phyloP scores from a whole-genome alignment of 2,888 invertebrate genomes.

The Acrocyrtus sp. region DNA sequence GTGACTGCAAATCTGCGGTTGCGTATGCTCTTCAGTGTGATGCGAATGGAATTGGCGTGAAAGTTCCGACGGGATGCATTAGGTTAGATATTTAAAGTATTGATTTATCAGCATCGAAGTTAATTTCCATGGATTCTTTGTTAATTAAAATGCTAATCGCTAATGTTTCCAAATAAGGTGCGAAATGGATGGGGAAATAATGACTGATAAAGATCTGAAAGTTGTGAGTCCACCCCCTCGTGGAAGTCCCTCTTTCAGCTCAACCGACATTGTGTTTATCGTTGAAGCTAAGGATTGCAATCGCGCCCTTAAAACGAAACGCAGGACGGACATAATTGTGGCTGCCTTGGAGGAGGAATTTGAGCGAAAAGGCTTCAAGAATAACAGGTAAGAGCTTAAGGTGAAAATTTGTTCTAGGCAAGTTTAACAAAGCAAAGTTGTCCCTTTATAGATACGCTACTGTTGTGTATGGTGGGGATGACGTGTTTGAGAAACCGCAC shows the following conservation, averaged over 20 bases:
- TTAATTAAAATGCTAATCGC: too few relatives aligned
- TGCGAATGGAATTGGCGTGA: slow-evolving; percentile 78
- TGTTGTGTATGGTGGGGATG: slow-evolving; percentile 83
- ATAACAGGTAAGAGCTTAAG: slow-evolving; percentile 78
- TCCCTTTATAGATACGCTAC: slow-evolving; percentile 77
- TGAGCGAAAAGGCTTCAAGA: slow-evolving; percentile 72
- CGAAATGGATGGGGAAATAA: slow-evolving; percentile 75
- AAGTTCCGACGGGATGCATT: slow-evolving; percentile 83
- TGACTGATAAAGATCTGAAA: slow-evolving; percentile 81
- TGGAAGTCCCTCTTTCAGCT: slow-evolving; percentile 71
- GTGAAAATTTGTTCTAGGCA: neutral
- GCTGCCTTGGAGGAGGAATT: slow-evolving; percentile 78
- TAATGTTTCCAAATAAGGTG: too few relatives aligned
- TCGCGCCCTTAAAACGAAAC: slow-evolving; percentile 73
- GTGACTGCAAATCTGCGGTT: slow-evolving; percentile 80
- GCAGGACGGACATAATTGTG: slow-evolving; percentile 77
- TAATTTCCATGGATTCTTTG: too few relatives aligned
- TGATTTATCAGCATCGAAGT: too few relatives aligned
- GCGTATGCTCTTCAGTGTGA: slow-evolving; percentile 85
- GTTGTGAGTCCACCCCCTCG: slow-evolving; percentile 68
- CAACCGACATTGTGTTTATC: slow-evolving; percentile 88
- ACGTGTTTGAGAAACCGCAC: slow-evolving; percentile 77
- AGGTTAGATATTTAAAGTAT: slow-evolving; percentile 70
- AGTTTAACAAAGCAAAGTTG: too few relatives aligned
- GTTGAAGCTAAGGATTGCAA: slow-evolving; percentile 90